phyloP scores from a whole-genome alignment of 2,888 invertebrate species.

The Sarcophaga rosellei region DNA sequence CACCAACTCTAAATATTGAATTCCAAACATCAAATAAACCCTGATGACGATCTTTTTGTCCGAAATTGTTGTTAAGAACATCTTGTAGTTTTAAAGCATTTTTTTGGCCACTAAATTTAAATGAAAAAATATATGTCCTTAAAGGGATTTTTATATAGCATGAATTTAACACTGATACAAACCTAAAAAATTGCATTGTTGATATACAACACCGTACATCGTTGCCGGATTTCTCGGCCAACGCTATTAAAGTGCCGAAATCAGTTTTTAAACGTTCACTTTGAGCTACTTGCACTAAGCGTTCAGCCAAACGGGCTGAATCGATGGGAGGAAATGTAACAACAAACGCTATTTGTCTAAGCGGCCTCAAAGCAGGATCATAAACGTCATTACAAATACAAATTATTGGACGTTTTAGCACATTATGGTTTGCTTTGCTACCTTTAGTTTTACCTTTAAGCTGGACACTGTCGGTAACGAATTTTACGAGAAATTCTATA shows the following conservation, averaged over 20 bases:
- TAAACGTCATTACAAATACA: constrained; percentile 99
- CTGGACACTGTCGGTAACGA: constrained; percentile 85
- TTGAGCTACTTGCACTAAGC: constrained; percentile 86
- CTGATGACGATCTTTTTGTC: constrained; percentile 93
- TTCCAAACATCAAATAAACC: constrained; percentile 92
- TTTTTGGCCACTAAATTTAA: constrained; percentile 74
- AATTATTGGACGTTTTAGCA: constrained; percentile 93
- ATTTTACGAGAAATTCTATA: constrained; percentile 92
- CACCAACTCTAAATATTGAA: constrained; percentile 86
- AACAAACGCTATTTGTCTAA: constrained; percentile 89
- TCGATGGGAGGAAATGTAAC: constrained; percentile 87
- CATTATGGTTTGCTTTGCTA: constrained; percentile 83
- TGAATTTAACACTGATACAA: neutral
- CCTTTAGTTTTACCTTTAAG: constrained; percentile 77
- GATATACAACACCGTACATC: constrained; percentile 97
- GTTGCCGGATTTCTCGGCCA: constrained; percentile 92
- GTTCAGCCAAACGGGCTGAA: constrained; percentile 83
- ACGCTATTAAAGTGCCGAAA: constrained; percentile 86
- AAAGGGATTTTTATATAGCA: neutral
- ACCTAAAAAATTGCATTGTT: constrained; percentile 89
- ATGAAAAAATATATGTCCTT: neutral
- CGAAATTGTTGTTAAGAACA: constrained; percentile 87
- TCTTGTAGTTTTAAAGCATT: constrained; percentile 82
- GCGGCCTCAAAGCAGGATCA: constrained; percentile 90
- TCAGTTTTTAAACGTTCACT: constrained; percentile 87